Conservation (phyloP, 2,113 vertebrate species). For the Clarias gariepinus region DNA sequence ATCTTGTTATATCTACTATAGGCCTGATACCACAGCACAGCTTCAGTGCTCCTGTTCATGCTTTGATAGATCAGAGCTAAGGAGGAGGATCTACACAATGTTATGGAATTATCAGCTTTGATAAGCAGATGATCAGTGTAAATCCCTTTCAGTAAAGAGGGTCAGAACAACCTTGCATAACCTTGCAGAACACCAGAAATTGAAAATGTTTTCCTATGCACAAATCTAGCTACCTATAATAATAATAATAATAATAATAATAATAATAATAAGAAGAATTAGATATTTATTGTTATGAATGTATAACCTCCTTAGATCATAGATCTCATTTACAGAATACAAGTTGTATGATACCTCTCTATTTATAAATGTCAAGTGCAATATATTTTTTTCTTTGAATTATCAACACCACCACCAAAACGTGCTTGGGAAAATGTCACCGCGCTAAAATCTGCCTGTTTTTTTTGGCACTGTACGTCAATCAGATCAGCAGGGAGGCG, state of each 20-base stretch:
- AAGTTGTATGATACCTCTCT: neutral
- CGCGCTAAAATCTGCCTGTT: neutral
- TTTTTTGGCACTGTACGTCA: neutral
- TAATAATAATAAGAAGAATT: no score
- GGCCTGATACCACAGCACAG: no score
- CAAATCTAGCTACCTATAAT: neutral
- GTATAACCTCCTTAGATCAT: neutral
- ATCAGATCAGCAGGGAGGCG: neutral
- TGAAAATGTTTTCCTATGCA: neutral
- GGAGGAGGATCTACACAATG: no score
- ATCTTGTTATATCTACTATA: no score
- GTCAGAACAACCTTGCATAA: neutral
- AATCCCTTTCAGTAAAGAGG: neutral
- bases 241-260: no score
- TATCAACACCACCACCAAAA: neutral
- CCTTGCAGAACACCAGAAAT: neutral
- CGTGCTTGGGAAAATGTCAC: conserved; percentile 11
- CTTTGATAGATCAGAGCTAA: no score
- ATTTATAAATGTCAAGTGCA: neutral
- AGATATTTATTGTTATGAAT: neutral
- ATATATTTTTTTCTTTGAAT: neutral
- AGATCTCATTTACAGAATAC: no score
- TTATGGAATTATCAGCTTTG: no score
- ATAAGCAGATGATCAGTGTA: no score
- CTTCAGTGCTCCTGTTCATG: no score